Conservation (phyloP, 2,797 vertebrate genomes). For the Coluber constrictor region DNA sequence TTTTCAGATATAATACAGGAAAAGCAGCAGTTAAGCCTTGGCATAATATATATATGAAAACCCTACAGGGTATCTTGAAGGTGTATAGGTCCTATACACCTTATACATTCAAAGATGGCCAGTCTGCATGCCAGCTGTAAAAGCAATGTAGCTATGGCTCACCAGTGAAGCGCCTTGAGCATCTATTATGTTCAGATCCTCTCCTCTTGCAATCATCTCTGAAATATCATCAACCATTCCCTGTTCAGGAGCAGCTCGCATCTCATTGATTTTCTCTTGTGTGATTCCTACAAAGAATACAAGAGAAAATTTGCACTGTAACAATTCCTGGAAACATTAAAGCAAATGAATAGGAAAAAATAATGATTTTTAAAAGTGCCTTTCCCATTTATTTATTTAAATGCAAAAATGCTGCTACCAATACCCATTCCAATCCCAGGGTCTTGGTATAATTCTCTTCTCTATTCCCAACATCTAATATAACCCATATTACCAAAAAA, state of each 20-base stretch:
- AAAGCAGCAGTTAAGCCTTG: background rate
- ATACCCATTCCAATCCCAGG: background rate
- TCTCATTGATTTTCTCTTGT: slow-evolving; percentile 97
- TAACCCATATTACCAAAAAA: background rate
- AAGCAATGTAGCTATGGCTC: slow-evolving; percentile 45
- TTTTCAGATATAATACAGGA: background rate
- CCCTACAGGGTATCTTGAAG: background rate
- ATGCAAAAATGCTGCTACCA: background rate
- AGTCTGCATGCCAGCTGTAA: background rate
- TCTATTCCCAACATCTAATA: background rate
- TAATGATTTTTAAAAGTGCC: background rate
- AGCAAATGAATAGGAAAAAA: background rate
- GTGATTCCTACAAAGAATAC: slow-evolving; percentile 83
- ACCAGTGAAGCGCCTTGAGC: slow-evolving; percentile 93
- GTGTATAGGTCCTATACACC: background rate
- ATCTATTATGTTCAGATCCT: slow-evolving; percentile 88
- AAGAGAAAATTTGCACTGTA: background rate
- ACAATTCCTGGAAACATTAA: background rate
- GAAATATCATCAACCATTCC: slow-evolving; percentile 89
- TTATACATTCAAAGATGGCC: background rate
- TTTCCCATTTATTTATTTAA: background rate
- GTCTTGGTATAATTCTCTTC: background rate
- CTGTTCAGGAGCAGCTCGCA: slow-evolving; percentile 86
- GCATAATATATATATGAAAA: background rate
- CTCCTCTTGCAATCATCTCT: slow-evolving; percentile 80